Evolutionary conservation across 2,888 invertebrate genomes (phyloP), one percentile per base, ranked within the genome.

Genomic region (Atherix ibis): DNA sequence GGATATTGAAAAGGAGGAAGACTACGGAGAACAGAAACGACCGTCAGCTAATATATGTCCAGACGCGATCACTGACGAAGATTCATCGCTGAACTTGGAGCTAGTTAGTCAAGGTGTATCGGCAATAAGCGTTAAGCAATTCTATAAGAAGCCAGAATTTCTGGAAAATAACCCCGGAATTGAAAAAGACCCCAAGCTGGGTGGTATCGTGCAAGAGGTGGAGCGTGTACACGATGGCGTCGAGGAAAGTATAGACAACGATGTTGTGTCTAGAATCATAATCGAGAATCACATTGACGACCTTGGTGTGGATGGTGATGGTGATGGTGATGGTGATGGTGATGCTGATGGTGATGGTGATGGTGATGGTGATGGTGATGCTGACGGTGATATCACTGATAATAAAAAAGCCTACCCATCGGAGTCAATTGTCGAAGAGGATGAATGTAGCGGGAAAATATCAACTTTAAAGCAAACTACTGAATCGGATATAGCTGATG

Each of bases 81-180:
- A 55, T 6, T 47, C 51, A 2, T 59, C 59, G 1, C 36, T 58
- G 1, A 61, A 57, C 37, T 58, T 60, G 1, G 59, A 60, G 26
- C 38, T 60, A 40, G 47, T 54, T 1, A 57, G 58, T 37, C 58
- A 59, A 36, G 59, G 57, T n/a, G 50, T 60, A 2, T 54, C 55
- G 33, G 58, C 50, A 35, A 58, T 58, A 4, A 57, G 61, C 35
- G 60, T 62, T 0, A 58, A 60, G n/a, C 55, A 57, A 40, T 62
- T 62, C 36, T 62, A 61, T 37, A 60, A 60, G 39, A 58, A 60
- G 38, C 56, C 62, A 4, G 53, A 58, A 38, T 62, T 62, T 37
- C 41, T 62, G 16, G 61, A 58, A 41, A 62, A 62, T 37, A 62
- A 62, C 41, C 42, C 58, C 36, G 62, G 62, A 16, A 62, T 62